Conservation (phyloP, 2,888 invertebrate species). For the Acleris sparsana region DNA sequence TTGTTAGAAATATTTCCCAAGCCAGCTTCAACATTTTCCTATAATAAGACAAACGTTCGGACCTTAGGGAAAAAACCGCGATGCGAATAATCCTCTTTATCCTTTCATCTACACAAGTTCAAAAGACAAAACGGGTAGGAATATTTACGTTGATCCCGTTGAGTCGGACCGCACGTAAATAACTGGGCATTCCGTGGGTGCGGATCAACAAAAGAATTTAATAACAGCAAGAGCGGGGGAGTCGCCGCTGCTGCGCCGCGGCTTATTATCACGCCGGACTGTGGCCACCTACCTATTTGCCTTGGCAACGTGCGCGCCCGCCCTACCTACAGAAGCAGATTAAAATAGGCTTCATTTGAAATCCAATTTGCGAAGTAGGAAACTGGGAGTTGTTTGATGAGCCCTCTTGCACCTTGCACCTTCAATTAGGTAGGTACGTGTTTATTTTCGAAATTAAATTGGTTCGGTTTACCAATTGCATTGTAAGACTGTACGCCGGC, state of each 20-base stretch:
- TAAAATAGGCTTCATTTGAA: slow-evolving; percentile 82
- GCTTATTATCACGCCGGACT: slow-evolving; percentile 73
- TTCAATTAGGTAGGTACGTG: slow-evolving; percentile 21
- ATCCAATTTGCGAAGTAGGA: slow-evolving; percentile 80
- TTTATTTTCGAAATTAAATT: slow-evolving; percentile 15
- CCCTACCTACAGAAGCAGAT: slow-evolving; percentile 74
- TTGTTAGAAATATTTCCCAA: slow-evolving; percentile 53
- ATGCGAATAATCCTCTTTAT: slow-evolving; percentile 66
- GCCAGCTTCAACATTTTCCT: slow-evolving; percentile 37
- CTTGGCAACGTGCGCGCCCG: slow-evolving; percentile 66
- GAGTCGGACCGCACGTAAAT: slow-evolving; percentile 67
- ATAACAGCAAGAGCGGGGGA: slow-evolving; percentile 69
- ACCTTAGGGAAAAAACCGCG: slow-evolving; percentile 42
- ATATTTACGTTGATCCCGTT: slow-evolving; percentile 71
- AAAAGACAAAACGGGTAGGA: slow-evolving; percentile 61
- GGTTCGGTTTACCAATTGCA: slow-evolving; percentile 5
- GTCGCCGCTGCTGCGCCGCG: slow-evolving; percentile 59
- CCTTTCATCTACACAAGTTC: slow-evolving; percentile 59
- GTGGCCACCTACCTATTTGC: slow-evolving; percentile 72
- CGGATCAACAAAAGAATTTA: slow-evolving; percentile 79
- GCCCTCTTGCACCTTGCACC: slow-evolving; percentile 55
- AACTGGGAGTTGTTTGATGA: slow-evolving; percentile 65
- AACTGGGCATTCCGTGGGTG: slow-evolving; percentile 67
- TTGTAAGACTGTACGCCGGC: too few relatives aligned
- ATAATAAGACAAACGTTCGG: slow-evolving; percentile 38